Base-by-base conservation (phyloP, 2,888 invertebrate species). In the Zonitis immaculata region DNA sequence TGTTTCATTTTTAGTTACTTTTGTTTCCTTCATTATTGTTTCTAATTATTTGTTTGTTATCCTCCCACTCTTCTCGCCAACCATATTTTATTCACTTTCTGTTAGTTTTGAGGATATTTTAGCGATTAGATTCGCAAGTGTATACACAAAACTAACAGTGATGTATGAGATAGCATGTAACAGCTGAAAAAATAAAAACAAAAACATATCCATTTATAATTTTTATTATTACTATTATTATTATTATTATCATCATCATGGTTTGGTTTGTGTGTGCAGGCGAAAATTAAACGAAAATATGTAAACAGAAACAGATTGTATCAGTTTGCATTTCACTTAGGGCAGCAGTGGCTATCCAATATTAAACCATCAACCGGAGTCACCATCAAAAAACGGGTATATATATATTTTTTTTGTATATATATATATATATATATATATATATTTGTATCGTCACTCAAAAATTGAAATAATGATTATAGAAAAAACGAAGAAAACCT, bases 321-420 rank as follows among this genome's bases (percentile, higher is more conserved):
- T 82, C 82, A 82, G 81, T 83, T 80, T 81, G 77, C 79, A 78
- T 82, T 82, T 82, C 80, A 82, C 82, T 80, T 83, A 88, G 89
- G 88, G 87, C 86, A 88, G 87, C 88, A 88, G 88, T 88, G 88
- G 87, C 81, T 83, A 79, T 80, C 81, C 76, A 82, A 79, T 74
- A 73, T 78, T 79, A 80, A 67, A 61, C 57, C 68, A 61, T 56
- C 69, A 53, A 80, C n/a, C n/a, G n/a, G 82, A 74, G 78, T 76
- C 70, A 76, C 81, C 75, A 78, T 69, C 76, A 76, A 76, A 79
- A 85, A 83, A 80, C 82, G 80, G 78, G 84, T 84, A 79, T 78
- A 77, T 70, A 5, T 16, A 12, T 20, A 14, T 20, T 12, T 42
- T 14, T 26, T 22, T n/a, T 27, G 20, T 12, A 20, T 43, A 22